Evolutionary conservation across 2,888 invertebrate genomes (phyloP).

Genomic region (Lapara coniferarum): DNA sequence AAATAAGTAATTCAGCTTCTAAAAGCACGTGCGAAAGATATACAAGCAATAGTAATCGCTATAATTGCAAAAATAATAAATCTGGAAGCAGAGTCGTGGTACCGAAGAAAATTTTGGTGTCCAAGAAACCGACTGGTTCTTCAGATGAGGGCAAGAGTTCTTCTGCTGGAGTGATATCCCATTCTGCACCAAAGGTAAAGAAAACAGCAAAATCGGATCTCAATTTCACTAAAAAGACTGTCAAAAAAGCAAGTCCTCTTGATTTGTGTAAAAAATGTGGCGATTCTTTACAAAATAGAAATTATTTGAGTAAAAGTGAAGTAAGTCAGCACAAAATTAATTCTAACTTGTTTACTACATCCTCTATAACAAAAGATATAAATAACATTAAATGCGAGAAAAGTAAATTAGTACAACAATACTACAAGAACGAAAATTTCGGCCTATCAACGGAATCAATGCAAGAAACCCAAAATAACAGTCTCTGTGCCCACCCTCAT

Average conservation of each 20-base stretch:
- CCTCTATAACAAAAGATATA: conserved; percentile 20
- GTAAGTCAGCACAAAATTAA: conserved; percentile 7
- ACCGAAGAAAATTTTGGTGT: conserved; percentile 55
- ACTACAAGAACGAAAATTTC: conserved; percentile 72
- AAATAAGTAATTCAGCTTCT: neutral
- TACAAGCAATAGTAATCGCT: conserved; percentile 29
- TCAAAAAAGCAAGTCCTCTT: conserved; percentile 25
- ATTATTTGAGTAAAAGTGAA: conserved; percentile 24
- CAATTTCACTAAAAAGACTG: conserved; percentile 42
- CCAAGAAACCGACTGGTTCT: conserved; percentile 44
- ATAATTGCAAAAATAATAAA: conserved; percentile 34
- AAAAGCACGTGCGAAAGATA: conserved; percentile 19
- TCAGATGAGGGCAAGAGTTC: conserved; percentile 52
- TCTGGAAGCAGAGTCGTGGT: conserved; percentile 36
- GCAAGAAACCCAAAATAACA: conserved; percentile 41
- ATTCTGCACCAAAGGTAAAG: conserved; percentile 43
- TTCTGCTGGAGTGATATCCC: conserved; percentile 51
- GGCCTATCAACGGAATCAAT: conserved; percentile 54
- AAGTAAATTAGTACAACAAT: conserved; percentile 53
- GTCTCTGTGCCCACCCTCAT: too few species aligned
- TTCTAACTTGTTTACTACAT: conserved; percentile 14
- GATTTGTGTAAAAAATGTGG: conserved; percentile 61
- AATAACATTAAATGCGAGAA: conserved; percentile 1
- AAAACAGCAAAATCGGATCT: conserved; percentile 66
- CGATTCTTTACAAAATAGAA: conserved; percentile 41